Conservation (phyloP, 1,140 invertebrate species). For the Tetraneura akinire region DNA sequence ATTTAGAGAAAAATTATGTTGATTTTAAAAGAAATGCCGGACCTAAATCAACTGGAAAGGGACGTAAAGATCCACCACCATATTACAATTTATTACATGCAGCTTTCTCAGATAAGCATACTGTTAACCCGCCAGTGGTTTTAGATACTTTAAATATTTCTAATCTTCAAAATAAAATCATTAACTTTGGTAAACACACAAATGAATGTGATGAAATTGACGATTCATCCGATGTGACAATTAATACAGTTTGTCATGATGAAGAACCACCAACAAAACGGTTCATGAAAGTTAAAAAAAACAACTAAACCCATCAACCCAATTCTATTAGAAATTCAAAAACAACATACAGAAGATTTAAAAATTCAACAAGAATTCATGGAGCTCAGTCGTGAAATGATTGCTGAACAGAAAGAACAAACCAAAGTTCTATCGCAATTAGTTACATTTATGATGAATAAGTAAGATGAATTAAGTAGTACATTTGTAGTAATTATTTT, state of each 20-base stretch:
- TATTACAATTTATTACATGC: slow-evolving; percentile 8
- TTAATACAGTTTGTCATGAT: neutral
- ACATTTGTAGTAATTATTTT: too few relatives aligned
- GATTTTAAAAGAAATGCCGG: neutral
- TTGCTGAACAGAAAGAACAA: neutral
- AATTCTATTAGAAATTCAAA: neutral
- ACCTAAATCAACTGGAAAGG: neutral
- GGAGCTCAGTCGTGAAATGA: neutral
- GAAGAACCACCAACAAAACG: slow-evolving; percentile 1
- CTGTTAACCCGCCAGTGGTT: neutral
- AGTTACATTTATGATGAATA: slow-evolving; percentile 6
- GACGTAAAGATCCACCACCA: neutral
- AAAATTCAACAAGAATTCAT: neutral
- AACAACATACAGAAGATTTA: neutral
- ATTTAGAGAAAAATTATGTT: slow-evolving; percentile 8
- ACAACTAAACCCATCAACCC: neutral
- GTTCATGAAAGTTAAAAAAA: neutral
- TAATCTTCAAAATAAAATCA: neutral
- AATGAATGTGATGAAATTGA: neutral
- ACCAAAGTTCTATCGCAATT: slow-evolving; percentile 1
- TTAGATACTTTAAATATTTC: neutral
- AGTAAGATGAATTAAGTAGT: neutral
- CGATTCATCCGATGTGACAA: neutral
- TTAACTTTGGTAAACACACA: neutral
- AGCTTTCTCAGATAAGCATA: neutral